phyloP scores from a whole-genome alignment of 2,888 invertebrate genomes.

The Platerodrilus igneus region DNA sequence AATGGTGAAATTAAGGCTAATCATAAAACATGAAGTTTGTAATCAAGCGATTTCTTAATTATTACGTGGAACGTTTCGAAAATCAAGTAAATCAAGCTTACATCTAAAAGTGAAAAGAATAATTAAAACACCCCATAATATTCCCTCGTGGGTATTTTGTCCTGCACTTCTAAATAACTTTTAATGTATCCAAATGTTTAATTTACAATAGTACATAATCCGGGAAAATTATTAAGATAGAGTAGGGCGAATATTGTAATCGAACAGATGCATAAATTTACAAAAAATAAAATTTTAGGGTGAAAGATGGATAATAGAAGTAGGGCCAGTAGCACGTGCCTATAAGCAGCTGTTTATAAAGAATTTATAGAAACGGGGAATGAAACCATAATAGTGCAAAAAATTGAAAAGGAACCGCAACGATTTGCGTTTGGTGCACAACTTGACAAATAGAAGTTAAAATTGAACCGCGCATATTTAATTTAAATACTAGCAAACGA shows the following conservation, averaged over 20 bases:
- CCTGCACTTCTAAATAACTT: too few relatives aligned
- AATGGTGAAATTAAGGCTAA: too few relatives aligned
- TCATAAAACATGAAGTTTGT: too few relatives aligned
- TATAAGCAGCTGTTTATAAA: conserved; percentile 47
- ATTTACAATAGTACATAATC: too few relatives aligned
- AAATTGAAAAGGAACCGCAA: conserved; percentile 39
- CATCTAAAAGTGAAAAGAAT: too few relatives aligned
- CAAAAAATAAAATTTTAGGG: conserved; percentile 38
- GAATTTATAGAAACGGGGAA: conserved; percentile 46
- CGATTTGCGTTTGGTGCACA: conserved; percentile 42
- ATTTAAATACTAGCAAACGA: conserved; percentile 37
- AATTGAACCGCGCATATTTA: conserved; percentile 7
- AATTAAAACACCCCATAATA: too few relatives aligned
- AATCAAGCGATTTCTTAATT: too few relatives aligned
- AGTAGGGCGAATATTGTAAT: conserved; percentile 8
- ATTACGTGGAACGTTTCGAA: too few relatives aligned
- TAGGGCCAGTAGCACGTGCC: conserved; percentile 31
- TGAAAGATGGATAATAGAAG: conserved; percentile 21
- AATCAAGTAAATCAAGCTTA: too few relatives aligned
- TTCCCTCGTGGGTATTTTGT: too few relatives aligned
- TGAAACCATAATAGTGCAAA: conserved; percentile 37
- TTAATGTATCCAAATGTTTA: too few relatives aligned
- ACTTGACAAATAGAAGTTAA: conserved; percentile 9
- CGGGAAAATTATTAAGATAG: conserved; percentile 11
- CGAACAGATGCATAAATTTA: conserved; percentile 45